A percentile compares a stretch with the other conserved stretches of the same genome.
phyloP scores from a whole-genome alignment of 2,888 invertebrate genomes.

The Tenthredo notha region DNA sequence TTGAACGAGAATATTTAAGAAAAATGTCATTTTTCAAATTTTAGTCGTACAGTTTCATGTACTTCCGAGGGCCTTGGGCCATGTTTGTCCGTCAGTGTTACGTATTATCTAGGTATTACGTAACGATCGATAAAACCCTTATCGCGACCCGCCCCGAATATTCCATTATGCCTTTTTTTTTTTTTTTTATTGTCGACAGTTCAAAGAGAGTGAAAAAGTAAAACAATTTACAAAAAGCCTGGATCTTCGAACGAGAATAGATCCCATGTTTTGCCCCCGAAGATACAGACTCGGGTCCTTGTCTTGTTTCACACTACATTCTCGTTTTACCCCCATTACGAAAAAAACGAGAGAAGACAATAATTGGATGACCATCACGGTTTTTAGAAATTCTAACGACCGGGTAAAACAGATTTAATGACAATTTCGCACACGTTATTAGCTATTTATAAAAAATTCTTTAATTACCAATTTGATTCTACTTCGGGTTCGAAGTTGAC shows the following conservation, averaged over 20 bases:
- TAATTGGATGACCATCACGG: background rate
- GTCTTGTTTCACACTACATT: background rate
- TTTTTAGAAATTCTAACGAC: background rate
- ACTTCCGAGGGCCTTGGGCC: background rate
- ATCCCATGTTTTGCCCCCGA: background rate
- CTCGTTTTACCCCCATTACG: background rate
- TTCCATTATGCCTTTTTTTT: background rate
- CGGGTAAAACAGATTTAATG: background rate
- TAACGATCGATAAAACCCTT: constrained; percentile 35
- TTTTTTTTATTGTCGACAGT: background rate
- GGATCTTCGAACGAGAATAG: background rate
- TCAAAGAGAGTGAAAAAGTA: background rate
- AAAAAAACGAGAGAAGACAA: background rate
- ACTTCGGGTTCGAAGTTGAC: background rate
- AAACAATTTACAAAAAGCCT: background rate
- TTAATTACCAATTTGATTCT: background rate
- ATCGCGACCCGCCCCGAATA: constrained; percentile 7
- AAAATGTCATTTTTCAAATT: background rate
- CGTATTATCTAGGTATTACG: constrained; percentile 29
- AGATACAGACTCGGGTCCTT: background rate
- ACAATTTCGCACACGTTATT: background rate
- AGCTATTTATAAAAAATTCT: background rate
- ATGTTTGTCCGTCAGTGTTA: background rate
- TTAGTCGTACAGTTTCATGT: background rate
- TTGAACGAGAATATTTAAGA: background rate